Conservation (phyloP, 2,113 vertebrate genomes). For the Octodon degus region DNA sequence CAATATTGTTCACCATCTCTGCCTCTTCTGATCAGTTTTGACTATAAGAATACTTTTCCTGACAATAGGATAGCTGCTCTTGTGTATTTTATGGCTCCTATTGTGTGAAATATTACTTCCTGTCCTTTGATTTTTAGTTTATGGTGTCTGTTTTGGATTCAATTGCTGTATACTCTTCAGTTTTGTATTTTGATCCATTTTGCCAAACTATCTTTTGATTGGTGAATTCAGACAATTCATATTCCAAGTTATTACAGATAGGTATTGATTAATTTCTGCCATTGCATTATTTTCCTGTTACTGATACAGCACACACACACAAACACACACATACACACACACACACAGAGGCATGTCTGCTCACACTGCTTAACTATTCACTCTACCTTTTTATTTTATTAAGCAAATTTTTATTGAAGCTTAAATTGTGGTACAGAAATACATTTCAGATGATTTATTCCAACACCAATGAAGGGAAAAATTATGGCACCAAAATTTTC, state of each 20-base stretch:
- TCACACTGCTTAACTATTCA: background rate
- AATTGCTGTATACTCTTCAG: background rate
- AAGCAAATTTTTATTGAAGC: no score
- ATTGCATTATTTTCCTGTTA: background rate
- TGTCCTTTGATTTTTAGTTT: background rate
- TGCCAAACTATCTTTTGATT: background rate
- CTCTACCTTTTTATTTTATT: no score
- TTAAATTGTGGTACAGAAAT: no score
- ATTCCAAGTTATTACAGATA: background rate
- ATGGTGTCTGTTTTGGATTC: background rate
- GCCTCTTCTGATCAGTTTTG: background rate
- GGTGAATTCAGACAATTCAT: background rate
- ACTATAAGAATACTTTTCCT: background rate
- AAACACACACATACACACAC: no score
- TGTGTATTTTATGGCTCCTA: background rate
- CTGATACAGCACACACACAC: background rate
- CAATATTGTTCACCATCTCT: background rate
- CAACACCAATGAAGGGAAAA: no score
- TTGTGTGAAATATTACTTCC: background rate
- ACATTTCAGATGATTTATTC: no score
- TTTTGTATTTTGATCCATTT: background rate
- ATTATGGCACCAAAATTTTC: no score
- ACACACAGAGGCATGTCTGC: no score
- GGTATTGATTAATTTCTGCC: background rate
- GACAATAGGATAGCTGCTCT: background rate